Conservation (phyloP, 23 tunicate species). For the Phallusia fumigata region DNA sequence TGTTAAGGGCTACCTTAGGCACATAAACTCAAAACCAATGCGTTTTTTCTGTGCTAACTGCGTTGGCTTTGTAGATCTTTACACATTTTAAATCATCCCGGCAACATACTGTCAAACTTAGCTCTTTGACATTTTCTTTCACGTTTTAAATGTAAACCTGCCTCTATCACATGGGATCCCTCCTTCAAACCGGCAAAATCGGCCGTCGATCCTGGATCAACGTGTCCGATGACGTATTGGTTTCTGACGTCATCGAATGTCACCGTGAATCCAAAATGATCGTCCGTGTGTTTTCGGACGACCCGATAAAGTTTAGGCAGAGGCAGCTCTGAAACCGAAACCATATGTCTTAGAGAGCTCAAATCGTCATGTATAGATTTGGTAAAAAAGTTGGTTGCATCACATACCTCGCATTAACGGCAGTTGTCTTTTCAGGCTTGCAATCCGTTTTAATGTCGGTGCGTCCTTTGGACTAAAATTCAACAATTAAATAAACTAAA, state of each 20-base stretch:
- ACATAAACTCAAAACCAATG: too few species aligned
- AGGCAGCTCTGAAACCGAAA: conserved; percentile 78
- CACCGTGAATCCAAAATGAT: conserved; percentile 57
- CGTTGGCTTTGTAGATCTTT: too few species aligned
- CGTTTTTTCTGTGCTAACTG: too few species aligned
- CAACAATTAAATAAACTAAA: background rate
- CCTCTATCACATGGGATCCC: conserved; percentile 83
- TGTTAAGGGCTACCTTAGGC: too few species aligned
- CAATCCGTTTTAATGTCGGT: background rate
- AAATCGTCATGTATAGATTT: too few species aligned
- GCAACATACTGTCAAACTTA: too few species aligned
- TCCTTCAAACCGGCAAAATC: conserved; percentile 76
- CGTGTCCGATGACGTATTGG: conserved; percentile 41
- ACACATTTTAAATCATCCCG: too few species aligned
- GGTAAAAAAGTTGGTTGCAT: too few species aligned
- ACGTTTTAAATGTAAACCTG: background rate
- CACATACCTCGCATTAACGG: background rate
- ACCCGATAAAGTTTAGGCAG: conserved; percentile 79
- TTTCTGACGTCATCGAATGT: conserved; percentile 65
- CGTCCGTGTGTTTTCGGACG: conserved; percentile 24
- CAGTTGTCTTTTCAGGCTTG: background rate
- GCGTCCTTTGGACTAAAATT: background rate
- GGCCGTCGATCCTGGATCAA: conserved; percentile 64
- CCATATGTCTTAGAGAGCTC: too few species aligned
- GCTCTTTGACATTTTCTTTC: too few species aligned